Evolutionary conservation across 1,140 invertebrate species (phyloP), one percentile per base, ranked within the genome.

Genomic region (Steinernema khuongi): DNA sequence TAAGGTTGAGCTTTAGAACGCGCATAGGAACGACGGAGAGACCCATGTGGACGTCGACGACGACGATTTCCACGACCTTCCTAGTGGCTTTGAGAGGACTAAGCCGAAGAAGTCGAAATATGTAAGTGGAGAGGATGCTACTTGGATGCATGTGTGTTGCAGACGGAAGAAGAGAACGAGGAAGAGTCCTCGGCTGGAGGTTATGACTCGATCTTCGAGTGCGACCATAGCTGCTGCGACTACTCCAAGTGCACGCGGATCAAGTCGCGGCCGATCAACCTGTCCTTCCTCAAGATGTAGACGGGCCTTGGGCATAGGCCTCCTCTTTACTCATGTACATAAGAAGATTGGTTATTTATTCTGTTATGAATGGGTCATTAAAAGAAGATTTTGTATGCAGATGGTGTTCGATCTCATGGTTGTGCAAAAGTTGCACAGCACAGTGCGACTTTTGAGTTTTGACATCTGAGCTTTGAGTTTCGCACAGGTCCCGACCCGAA

Each of bases 21-120:
- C 7, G n/a, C 7, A 60, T 60, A 7, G 50, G 7, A 60, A 60
- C 22, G 50, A 60, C 50, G 50, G 50, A 60, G 50, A 60, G 26
- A 22, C 50, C 7, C 50, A 60, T 22, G 50, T 26, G 7, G 4
- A 2, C 11, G 50, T n/a, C 22, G 50, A 60, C 50, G 26, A 17
- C 50, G 50, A 60, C 50, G 50, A 60, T 22, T 60, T 60, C 50
- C 50, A 60, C 50, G 50, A 60, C 22, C 50, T 60, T 22, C 50
- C 50, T 7, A 60, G 50, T 22, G 50, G 50, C 7, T 60, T 60
- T 22, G 50, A 60, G 19, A 60, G 26, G 22, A 22, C 26, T 14
- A 60, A 60, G 50, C 50, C 50, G 11, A 60, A 60, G 50, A 60
- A 60, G 36, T 7, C 36, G 7, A 41, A 41, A 60, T 60, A 60